phyloP scores from a whole-genome alignment of 2,797 vertebrate genomes.

The Chelon labrosus region DNA sequence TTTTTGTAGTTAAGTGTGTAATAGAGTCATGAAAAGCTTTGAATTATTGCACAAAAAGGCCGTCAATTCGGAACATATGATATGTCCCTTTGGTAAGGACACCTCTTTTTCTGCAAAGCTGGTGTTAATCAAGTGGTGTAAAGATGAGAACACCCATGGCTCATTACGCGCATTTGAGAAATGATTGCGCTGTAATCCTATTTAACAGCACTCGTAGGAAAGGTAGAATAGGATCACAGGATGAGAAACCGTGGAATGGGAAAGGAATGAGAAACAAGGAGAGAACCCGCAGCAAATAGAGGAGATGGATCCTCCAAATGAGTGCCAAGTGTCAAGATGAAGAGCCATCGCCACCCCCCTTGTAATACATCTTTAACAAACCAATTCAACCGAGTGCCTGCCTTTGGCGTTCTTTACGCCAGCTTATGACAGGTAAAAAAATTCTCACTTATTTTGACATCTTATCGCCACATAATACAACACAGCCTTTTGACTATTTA shows the following conservation, averaged over 20 bases:
- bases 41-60: too few relatives aligned
- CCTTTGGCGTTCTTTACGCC: conserved; percentile 15
- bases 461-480: conserved; percentile 11
- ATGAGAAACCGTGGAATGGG: conserved; percentile 3
- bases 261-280: conserved; percentile 13
- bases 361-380: conserved; percentile 22
- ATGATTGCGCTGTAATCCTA: background rate
- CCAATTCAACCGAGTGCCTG: conserved; percentile 13
- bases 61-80: too few relatives aligned
- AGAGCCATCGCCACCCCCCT: background rate
- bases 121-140: background rate
- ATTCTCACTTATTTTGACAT: conserved; percentile 7
- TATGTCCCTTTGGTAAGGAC: background rate
- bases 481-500: conserved; percentile 19
- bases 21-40: too few relatives aligned
- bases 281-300: background rate
- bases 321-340: conserved; percentile 21
- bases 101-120: background rate
- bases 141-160: background rate
- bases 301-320: conserved; percentile 30
- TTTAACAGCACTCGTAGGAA: background rate
- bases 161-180: background rate
- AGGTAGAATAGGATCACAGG: background rate
- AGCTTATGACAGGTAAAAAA: conserved; percentile 26
- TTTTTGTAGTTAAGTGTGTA: too few relatives aligned